phyloP scores from a whole-genome alignment of 2,888 invertebrate species.

The Fragum whitleyi region DNA sequence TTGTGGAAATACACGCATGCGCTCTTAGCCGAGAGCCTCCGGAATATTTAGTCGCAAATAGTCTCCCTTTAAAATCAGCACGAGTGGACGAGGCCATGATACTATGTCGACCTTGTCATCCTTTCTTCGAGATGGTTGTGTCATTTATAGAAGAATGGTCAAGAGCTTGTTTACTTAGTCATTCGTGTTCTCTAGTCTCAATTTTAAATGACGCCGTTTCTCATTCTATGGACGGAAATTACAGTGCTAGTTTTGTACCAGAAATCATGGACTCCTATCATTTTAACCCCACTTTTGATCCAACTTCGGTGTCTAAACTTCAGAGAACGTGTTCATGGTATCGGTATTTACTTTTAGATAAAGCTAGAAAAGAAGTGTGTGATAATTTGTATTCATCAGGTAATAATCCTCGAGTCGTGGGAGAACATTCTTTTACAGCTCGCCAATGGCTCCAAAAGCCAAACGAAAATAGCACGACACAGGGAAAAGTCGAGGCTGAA shows the following conservation, averaged over 20 bases:
- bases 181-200: too few species aligned
- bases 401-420: background rate
- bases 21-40: background rate
- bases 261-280: background rate
- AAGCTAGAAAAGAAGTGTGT: background rate
- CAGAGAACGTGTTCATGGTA: background rate
- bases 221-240: too few species aligned
- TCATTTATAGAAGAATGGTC: too few species aligned
- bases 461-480: too few species aligned
- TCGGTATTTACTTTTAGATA: background rate
- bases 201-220: too few species aligned
- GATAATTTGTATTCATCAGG: background rate
- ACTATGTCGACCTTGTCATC: background rate
- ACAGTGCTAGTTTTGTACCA: too few species aligned
- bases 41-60: background rate
- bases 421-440: background rate
- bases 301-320: background rate
- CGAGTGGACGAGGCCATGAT: background rate
- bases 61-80: background rate
- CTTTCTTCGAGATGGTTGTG: background rate
- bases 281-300: background rate
- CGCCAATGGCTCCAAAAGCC: background rate
- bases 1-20: background rate
- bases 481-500: too few species aligned
- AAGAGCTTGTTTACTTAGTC: too few species aligned